A percentile compares a stretch with the other conserved stretches of the same genome.
Evolutionary conservation across 2,113 vertebrate genomes (phyloP).

Genomic region (Halichoeres trimaculatus): DNA sequence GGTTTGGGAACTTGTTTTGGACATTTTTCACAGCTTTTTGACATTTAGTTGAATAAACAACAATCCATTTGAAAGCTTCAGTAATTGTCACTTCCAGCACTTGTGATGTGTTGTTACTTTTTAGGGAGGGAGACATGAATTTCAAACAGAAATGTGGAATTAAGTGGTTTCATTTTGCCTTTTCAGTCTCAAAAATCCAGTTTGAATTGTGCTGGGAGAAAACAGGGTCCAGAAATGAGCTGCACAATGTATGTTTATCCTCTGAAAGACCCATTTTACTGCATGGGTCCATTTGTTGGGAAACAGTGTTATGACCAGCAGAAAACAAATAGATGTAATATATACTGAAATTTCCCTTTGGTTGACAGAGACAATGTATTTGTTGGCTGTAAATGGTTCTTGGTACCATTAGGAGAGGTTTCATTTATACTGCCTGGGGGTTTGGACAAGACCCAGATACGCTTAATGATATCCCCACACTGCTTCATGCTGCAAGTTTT

Average conservation of each 20-base stretch:
- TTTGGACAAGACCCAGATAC: slow-evolving; percentile 69
- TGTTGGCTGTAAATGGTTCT: slow-evolving; percentile 69
- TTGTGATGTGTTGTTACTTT: no score
- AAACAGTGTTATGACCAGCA: slow-evolving; percentile 51
- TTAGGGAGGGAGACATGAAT: no score
- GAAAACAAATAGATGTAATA: slow-evolving; percentile 63
- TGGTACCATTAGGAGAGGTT: slow-evolving; percentile 70
- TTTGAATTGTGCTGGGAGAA: slow-evolving; percentile 23
- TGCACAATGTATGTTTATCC: slow-evolving; percentile 34
- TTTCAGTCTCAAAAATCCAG: slow-evolving; percentile 33
- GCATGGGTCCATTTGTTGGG: slow-evolving; percentile 44
- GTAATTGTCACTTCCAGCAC: no score
- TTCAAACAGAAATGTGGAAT: not conserved
- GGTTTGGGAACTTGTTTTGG: no score
- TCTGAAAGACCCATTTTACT: slow-evolving; percentile 42
- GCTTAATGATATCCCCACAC: slow-evolving; percentile 66
- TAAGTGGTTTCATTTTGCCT: not conserved
- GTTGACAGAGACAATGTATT: slow-evolving; percentile 63
- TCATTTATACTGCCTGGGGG: slow-evolving; percentile 70
- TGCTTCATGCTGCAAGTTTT: slow-evolving; percentile 68
- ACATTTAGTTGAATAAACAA: no score
- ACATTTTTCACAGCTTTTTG: no score
- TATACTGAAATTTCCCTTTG: slow-evolving; percentile 46
- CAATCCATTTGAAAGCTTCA: no score
- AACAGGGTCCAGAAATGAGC: slow-evolving; percentile 22